phyloP scores from a whole-genome alignment of 1,140 invertebrate species.

The Euwallacea similis region DNA sequence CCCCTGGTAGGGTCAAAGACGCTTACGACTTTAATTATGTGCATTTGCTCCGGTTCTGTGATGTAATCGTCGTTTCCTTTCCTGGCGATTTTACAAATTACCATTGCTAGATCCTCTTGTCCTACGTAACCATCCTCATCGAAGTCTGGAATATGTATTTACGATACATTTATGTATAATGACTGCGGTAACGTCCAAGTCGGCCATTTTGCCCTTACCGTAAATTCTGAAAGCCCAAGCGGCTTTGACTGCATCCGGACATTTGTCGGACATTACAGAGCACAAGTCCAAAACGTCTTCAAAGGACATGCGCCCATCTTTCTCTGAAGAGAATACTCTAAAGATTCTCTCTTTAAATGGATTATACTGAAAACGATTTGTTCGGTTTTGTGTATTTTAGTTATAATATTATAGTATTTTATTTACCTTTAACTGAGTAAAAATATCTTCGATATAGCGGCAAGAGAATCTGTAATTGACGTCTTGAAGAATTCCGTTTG shows the following conservation, averaged over 20 bases:
- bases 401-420: background rate
- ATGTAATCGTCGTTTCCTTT: slow-evolving; percentile 34
- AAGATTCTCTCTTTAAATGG: slow-evolving; percentile 71
- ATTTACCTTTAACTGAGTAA: slow-evolving; percentile 59
- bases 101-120: slow-evolving; percentile 57
- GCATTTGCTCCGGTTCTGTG: slow-evolving; percentile 49
- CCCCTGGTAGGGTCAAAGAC: background rate
- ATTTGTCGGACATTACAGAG: slow-evolving; percentile 70
- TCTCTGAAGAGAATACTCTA: slow-evolving; percentile 70
- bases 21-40: slow-evolving; percentile 56
- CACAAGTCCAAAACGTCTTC: slow-evolving; percentile 76
- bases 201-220: slow-evolving; percentile 51
- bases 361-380: slow-evolving; percentile 62
- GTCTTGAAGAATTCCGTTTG: slow-evolving; percentile 53
- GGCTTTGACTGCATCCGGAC: slow-evolving; percentile 69
- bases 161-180: background rate
- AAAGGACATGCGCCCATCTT: slow-evolving; percentile 67
- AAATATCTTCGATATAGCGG: slow-evolving; percentile 56
- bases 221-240: slow-evolving; percentile 77
- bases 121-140: slow-evolving; percentile 63
- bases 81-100: slow-evolving; percentile 57
- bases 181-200: no score
- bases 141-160: slow-evolving; percentile 57
- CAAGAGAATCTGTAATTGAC: slow-evolving; percentile 57
- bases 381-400: background rate